Percentiles rank a stretch among this genome's conserved stretches.
phyloP scores from a whole-genome alignment of 2,113 vertebrate species.

The Gallinago jamesoni region DNA sequence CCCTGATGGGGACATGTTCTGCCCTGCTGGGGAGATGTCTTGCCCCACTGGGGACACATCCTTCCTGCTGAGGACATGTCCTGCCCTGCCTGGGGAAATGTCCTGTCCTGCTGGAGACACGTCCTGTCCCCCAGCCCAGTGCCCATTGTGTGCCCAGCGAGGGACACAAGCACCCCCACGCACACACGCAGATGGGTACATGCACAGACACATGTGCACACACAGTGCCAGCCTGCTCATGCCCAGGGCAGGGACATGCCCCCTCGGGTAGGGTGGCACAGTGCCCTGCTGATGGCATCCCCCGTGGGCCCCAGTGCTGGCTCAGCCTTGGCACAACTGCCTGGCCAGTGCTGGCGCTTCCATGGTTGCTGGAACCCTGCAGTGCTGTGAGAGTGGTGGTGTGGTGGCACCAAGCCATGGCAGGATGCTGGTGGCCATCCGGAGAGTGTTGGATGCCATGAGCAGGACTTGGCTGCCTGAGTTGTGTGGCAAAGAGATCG shows the following conservation, averaged over 20 bases:
- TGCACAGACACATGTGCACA: rapidly evolving
- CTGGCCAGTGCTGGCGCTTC: rapidly evolving
- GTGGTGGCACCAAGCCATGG: rapidly evolving
- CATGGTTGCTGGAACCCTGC: not conserved
- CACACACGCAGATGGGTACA: rapidly evolving
- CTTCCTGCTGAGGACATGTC: not conserved
- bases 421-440: not conserved
- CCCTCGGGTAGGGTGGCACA: not conserved
- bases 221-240: not conserved
- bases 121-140: not conserved
- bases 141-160: not conserved
- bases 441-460: rapidly evolving
- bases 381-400: not conserved
- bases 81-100: not conserved
- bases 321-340: not conserved
- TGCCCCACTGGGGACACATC: not conserved
- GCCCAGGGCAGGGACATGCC: not conserved
- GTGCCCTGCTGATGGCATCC: too few relatives aligned
- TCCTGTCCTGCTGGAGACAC: not conserved
- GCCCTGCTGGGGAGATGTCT: not conserved
- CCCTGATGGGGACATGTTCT: not conserved
- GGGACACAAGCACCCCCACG: not conserved
- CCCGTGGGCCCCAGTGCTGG: too few relatives aligned
- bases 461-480: not conserved
- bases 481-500: not conserved